phyloP scores from a whole-genome alignment of 2,113 vertebrate species.

The Macquaria australasica region DNA sequence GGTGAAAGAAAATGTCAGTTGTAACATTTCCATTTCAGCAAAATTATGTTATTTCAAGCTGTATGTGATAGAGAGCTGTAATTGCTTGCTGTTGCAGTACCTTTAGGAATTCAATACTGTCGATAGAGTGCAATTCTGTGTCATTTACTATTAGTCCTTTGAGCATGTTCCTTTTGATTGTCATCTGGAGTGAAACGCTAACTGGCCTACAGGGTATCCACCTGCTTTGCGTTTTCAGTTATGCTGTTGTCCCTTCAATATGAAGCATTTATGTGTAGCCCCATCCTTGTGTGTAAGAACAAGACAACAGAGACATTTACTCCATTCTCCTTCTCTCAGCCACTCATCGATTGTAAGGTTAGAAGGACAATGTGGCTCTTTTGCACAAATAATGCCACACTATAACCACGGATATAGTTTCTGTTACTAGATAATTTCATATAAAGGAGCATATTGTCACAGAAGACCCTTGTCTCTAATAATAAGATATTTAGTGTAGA shows the following conservation, averaged over 20 bases:
- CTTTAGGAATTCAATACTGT: conserved; percentile 74
- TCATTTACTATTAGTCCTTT: conserved; percentile 65
- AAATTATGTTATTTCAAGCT: conserved; percentile 69
- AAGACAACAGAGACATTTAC: conserved; percentile 10
- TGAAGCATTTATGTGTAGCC: conserved; percentile 43
- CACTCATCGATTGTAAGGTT: conserved; percentile 48
- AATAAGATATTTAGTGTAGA: conserved; percentile 34
- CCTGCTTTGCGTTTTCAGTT: conserved; percentile 32
- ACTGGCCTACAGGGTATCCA: conserved; percentile 61
- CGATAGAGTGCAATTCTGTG: conserved; percentile 66
- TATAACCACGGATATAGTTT: not conserved
- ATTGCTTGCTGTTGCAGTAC: conserved; percentile 63
- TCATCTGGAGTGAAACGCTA: conserved; percentile 56
- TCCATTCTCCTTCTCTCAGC: conserved; percentile 21
- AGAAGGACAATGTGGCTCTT: conserved; percentile 42
- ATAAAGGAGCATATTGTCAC: conserved; percentile 23
- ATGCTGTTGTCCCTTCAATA: conserved; percentile 27
- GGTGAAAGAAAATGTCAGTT: conserved; percentile 56
- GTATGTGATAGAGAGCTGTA: conserved; percentile 67
- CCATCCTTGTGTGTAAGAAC: conserved; percentile 23
- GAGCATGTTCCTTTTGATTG: conserved; percentile 71
- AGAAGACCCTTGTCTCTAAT: conserved; percentile 25
- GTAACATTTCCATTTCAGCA: conserved; percentile 59
- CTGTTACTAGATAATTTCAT: conserved; percentile 23
- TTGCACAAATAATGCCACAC: conserved; percentile 14